Percentiles rank a stretch among this genome's conserved stretches.
Conservation (phyloP, 2,888 invertebrate species). For the Cyclophora albipunctata region DNA sequence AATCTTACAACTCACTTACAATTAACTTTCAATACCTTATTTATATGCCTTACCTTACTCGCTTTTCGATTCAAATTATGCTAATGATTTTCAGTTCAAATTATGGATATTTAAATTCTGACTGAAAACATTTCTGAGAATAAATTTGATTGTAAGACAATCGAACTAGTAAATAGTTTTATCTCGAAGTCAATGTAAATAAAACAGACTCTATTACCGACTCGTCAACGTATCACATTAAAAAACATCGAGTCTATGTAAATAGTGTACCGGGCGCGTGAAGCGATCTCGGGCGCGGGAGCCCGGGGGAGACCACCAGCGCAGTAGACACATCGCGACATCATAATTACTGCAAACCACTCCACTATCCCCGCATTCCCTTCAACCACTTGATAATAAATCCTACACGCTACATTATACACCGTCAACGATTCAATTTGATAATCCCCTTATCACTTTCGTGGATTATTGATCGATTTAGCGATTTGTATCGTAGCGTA, state of each 20-base stretch:
- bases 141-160: no score
- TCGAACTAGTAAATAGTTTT: no score
- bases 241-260: slow-evolving; percentile 17
- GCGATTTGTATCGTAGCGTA: slow-evolving; percentile 53
- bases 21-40: no score
- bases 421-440: slow-evolving; percentile 60
- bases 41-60: no score
- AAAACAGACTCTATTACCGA: no score
- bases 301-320: slow-evolving; percentile 34
- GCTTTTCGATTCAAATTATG: no score
- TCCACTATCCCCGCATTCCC: slow-evolving; percentile 21
- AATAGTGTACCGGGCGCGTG: slow-evolving; percentile 12
- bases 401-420: slow-evolving; percentile 45
- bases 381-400: slow-evolving; percentile 33
- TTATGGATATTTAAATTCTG: no score
- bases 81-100: no score
- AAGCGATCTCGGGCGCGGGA: slow-evolving; percentile 18
- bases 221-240: slow-evolving; percentile 1
- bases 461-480: slow-evolving; percentile 65
- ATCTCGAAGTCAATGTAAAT: no score
- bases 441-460: slow-evolving; percentile 60
- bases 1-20: no score
- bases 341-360: slow-evolving; percentile 33
- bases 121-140: no score
- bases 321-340: slow-evolving; percentile 29